Percentiles rank a stretch among this genome's conserved stretches.
These are phyloP conservation scores for Cephalopachus bancanus DNA, from an alignment of 2,797 vertebrate genomes.

Conservation along the genomic window DNA sequence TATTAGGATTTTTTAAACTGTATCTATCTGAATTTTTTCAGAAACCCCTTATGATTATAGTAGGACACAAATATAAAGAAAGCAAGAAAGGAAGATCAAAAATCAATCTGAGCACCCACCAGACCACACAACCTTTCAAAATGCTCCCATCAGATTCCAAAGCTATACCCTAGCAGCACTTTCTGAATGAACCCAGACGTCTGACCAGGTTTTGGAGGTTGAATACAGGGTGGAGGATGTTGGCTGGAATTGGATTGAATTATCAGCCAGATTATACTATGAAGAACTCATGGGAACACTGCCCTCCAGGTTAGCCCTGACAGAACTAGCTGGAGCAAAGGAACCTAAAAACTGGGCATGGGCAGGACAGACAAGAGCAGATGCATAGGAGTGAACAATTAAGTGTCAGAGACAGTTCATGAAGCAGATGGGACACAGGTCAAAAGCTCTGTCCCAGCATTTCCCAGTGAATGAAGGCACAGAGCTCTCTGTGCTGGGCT, in stretches of 20 bases:
- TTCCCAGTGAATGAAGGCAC: not conserved
- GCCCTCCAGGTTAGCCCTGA: not conserved
- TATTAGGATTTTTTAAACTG: not conserved
- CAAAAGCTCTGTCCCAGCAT: not conserved
- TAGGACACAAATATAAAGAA: slow-evolving; percentile 7
- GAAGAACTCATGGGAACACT: not conserved
- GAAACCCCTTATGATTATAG: not conserved
- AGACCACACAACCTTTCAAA: slow-evolving; percentile 26
- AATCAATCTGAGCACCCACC: not conserved
- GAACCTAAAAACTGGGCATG: not conserved
- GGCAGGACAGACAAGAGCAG: not conserved
- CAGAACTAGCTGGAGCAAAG: not conserved
- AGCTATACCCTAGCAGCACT: not conserved
- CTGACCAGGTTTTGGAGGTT: not conserved
- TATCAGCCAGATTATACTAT: not conserved
- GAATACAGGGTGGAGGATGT: not conserved
- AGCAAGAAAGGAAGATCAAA: not conserved
- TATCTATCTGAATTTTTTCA: not conserved
- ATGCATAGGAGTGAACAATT: not conserved
- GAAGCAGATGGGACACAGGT: not conserved
- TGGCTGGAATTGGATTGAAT: not conserved
- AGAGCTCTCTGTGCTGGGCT: not conserved
- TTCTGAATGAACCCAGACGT: not conserved
- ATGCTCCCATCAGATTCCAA: slow-evolving; percentile 2
- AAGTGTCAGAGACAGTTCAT: not conserved